A percentile compares a stretch with the other conserved stretches of the same genome.
Evolutionary conservation across 2,797 vertebrate genomes (phyloP).

Genomic region (Melanotaenia parkinsoni): DNA sequence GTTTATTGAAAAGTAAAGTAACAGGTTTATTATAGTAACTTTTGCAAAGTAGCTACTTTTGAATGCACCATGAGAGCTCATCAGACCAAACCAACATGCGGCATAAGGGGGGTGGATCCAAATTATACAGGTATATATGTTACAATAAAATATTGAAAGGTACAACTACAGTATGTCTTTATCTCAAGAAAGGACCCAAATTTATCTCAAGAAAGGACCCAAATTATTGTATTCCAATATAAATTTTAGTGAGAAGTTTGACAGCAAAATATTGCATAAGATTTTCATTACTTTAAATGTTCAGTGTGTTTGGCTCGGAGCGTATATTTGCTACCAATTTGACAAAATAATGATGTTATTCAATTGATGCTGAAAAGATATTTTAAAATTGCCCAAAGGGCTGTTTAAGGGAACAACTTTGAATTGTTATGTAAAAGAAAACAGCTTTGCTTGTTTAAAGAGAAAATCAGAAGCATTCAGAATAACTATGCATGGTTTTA

Average conservation of each 20-base stretch:
- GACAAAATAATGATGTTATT: background rate
- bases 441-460: constrained; percentile 6
- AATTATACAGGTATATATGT: background rate
- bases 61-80: too few relatives aligned
- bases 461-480: constrained; percentile 22
- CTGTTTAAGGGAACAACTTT: background rate
- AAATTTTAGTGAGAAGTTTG: background rate
- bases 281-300: too few relatives aligned
- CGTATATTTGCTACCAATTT: background rate
- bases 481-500: constrained; percentile 55
- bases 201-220: background rate
- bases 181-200: background rate
- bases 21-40: too few relatives aligned
- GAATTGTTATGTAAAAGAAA: constrained; percentile 22
- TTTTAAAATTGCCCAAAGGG: background rate
- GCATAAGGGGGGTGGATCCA: too few relatives aligned
- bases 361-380: constrained; percentile 19
- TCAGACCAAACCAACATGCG: too few relatives aligned
- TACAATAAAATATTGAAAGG: background rate
- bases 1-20: too few relatives aligned
- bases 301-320: background rate
- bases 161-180: background rate
- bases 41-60: too few relatives aligned
- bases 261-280: too few relatives aligned
- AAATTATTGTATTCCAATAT: background rate